Base-by-base conservation (phyloP, 2,113 vertebrate species). In the Xenus cinereus region DNA sequence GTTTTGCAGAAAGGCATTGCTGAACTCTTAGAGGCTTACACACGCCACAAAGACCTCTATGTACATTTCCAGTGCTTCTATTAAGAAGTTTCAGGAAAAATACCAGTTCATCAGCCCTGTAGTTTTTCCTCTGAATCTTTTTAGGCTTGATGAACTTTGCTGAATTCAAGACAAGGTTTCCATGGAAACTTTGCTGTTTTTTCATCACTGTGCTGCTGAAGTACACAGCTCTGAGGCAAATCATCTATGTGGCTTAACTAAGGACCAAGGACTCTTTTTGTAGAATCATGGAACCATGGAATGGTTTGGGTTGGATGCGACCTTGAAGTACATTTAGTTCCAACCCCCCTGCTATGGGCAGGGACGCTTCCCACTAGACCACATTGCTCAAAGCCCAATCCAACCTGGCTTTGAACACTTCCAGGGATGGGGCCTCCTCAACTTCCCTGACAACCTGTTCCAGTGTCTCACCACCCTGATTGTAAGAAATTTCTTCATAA, bases 61-160 rank as follows among this genome's bases (percentile, higher is more conserved):
- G 39, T 24, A 46, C 46, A 17, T 68, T 92, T 78, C 60, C 54
- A 72, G 24, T 72, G 33, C 27, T 92, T 80, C 46, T 80, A 22
- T 86, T 45, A 35, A 67, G 62, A 82, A 26, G 19, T 89, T 94
- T 90, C 27, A 53, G 53, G 41, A 32, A 90, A 89, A 79, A 93
- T 35, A 82, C 33, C 26, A 69, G 46, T 82, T 87, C 63, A 72
- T 90, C 48, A 85, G 32, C 32, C 48, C 22, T 72, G 41, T 56
- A 90, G 26, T 77, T 19, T 69, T 90, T 77, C 77, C 27, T 95
- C 57, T 83, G 62, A 95, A 66, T 91, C 77, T 79, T 73, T 39
- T 89, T 87, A 93, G 66, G 30, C 51, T 89, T 96, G 91, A 96
- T 93, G 62, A 96, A 96, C 89, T 93, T 96, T 59, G 50, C n/a